phyloP scores from a whole-genome alignment of 2,797 vertebrate genomes.

The Tiaroga cobitis region DNA sequence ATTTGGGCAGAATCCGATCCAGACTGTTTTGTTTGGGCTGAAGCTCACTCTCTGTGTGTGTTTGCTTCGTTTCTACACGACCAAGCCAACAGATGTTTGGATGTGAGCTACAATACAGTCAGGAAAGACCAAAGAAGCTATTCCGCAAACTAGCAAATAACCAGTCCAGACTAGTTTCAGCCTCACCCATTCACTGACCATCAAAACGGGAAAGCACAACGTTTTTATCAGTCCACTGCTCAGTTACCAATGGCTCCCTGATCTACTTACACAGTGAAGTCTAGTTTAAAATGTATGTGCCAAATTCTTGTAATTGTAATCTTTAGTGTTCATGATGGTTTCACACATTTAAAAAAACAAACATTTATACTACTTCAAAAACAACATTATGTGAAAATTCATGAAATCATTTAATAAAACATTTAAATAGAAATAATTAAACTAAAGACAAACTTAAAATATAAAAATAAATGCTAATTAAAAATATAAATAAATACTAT shows the following conservation, averaged over 20 bases:
- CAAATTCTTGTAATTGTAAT: too few relatives aligned
- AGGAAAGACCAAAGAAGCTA: not conserved
- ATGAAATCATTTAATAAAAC: too few relatives aligned
- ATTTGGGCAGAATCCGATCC: conserved; percentile 21
- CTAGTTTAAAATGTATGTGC: too few relatives aligned
- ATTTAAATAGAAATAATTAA: too few relatives aligned
- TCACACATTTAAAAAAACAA: too few relatives aligned
- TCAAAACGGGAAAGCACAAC: not conserved
- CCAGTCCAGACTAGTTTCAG: not conserved
- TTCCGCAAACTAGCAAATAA: not conserved
- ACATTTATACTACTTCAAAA: too few relatives aligned
- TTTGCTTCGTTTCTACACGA: conserved; percentile 30
- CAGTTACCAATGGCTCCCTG: not conserved
- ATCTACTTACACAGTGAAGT: not conserved
- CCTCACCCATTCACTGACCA: not conserved
- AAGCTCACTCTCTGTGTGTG: conserved; percentile 4
- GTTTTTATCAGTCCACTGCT: not conserved
- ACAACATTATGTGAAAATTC: too few relatives aligned
- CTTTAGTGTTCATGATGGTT: too few relatives aligned
- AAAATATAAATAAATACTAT: too few relatives aligned
- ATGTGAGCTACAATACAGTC: conserved; percentile 1
- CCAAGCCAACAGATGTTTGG: not conserved
- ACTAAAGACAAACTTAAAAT: too few relatives aligned
- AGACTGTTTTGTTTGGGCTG: conserved; percentile 35
- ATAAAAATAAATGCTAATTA: too few relatives aligned